phyloP scores from a whole-genome alignment of 2,888 invertebrate genomes.

The Lasioglossum zephyrum region DNA sequence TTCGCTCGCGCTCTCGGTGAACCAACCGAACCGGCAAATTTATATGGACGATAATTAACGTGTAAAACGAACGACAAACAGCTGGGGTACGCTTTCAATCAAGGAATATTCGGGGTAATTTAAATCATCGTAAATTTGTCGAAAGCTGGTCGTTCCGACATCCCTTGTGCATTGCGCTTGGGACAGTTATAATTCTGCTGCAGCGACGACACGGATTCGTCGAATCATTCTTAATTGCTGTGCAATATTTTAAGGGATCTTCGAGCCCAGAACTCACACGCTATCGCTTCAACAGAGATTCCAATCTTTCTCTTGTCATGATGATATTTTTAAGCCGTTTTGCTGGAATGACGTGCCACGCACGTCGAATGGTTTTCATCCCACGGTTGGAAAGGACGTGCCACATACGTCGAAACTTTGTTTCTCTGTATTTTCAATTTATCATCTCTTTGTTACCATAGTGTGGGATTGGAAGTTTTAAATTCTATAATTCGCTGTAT shows the following conservation, averaged over 20 bases:
- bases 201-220: not conserved
- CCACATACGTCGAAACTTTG: too few relatives aligned
- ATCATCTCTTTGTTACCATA: too few relatives aligned
- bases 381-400: too few relatives aligned
- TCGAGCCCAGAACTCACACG: not conserved
- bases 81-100: slow-evolving; percentile 2
- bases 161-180: not conserved
- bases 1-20: not conserved
- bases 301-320: not conserved
- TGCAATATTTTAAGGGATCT: slow-evolving; percentile 1
- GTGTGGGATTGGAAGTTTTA: too few relatives aligned
- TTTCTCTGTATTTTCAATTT: too few relatives aligned
- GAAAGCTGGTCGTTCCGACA: not conserved
- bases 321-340: too few relatives aligned
- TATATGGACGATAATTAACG: slow-evolving; percentile 35
- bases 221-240: not conserved
- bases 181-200: not conserved
- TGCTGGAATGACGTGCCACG: too few relatives aligned
- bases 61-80: slow-evolving; percentile 28
- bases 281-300: not conserved
- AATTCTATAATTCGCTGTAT: too few relatives aligned
- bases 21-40: slow-evolving; percentile 14
- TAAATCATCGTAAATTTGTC: slow-evolving; percentile 24
- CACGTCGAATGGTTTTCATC: too few relatives aligned
- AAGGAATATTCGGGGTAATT: slow-evolving; percentile 13